These are phyloP conservation scores for Acipenser transmontanus DNA, from an alignment of 2,797 vertebrate species.

Conservation along the genomic window DNA sequence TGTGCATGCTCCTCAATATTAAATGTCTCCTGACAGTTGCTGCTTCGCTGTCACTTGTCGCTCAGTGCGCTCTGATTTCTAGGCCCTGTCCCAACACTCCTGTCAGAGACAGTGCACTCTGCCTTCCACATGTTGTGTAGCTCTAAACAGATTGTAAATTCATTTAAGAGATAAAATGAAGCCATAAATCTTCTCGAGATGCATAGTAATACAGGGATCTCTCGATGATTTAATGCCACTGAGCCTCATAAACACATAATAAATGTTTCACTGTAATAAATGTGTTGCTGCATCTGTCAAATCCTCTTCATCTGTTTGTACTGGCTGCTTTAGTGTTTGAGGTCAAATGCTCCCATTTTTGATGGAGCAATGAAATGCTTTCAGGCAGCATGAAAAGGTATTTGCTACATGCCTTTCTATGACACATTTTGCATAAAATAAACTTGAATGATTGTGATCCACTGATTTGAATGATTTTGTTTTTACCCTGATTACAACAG, in stretches of 20 bases:
- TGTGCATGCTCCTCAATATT: too few species aligned
- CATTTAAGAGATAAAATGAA: slow-evolving; percentile 5
- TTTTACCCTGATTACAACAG: too few species aligned
- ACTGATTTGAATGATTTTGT: too few species aligned
- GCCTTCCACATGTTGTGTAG: background rate
- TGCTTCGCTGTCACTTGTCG: background rate
- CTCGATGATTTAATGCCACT: slow-evolving; percentile 3
- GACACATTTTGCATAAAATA: too few species aligned
- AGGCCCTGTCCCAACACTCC: background rate
- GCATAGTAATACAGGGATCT: slow-evolving; percentile 1
- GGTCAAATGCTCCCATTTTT: too few species aligned
- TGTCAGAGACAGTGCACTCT: background rate
- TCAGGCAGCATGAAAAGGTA: too few species aligned
- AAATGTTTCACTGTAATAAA: background rate
- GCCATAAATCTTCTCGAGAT: slow-evolving; percentile 6
- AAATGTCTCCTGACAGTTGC: too few species aligned
- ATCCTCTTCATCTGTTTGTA: background rate
- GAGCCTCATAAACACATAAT: slow-evolving; percentile 9
- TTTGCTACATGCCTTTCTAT: too few species aligned
- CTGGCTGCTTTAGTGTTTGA: too few species aligned
- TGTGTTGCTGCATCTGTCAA: slow-evolving; percentile 6
- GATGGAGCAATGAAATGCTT: too few species aligned
- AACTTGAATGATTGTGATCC: too few species aligned
- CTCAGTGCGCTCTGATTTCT: background rate
- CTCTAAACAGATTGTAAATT: slow-evolving; percentile 4